Percentiles rank a stretch among this genome's conserved stretches.
Conservation (phyloP, 2,797 vertebrate genomes). For the Hemitrygon akajei region DNA sequence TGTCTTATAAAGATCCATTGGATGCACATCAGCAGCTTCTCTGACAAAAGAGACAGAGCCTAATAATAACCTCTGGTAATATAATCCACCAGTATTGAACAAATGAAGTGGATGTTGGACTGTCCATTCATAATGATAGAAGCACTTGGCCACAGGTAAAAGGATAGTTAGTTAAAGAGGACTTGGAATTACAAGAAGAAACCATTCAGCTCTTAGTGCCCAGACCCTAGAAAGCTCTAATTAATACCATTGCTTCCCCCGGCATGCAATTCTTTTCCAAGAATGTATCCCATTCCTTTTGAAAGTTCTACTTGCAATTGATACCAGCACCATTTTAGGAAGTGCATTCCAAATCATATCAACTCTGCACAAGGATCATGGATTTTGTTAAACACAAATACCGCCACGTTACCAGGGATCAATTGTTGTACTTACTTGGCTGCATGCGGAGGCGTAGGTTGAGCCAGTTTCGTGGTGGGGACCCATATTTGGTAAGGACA, state of each 20-base stretch:
- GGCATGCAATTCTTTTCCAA: not conserved
- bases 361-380: not conserved
- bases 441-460: slow-evolving; percentile 51
- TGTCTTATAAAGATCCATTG: not conserved
- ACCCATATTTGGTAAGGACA: slow-evolving; percentile 48
- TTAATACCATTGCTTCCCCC: not conserved
- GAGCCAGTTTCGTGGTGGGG: slow-evolving; percentile 58
- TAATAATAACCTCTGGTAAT: not conserved
- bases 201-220: not conserved
- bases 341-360: not conserved
- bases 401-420: slow-evolving; percentile 4
- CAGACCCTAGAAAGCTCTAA: not conserved
- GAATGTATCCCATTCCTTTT: not conserved
- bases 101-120: not conserved
- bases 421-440: slow-evolving; percentile 53
- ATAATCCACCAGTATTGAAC: not conserved
- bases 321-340: not conserved
- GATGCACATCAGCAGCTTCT: not conserved
- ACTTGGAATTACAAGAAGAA: not conserved
- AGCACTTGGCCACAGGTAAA: slow-evolving; percentile 62
- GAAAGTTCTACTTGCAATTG: not conserved
- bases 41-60: not conserved
- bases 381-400: not conserved
- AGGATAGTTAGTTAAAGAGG: slow-evolving; percentile 39
- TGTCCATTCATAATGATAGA: slow-evolving; percentile 41